A percentile compares a stretch with the other conserved stretches of the same genome.
phyloP scores from a whole-genome alignment of 2,113 vertebrate species.

The Neodon shergylaensis region DNA sequence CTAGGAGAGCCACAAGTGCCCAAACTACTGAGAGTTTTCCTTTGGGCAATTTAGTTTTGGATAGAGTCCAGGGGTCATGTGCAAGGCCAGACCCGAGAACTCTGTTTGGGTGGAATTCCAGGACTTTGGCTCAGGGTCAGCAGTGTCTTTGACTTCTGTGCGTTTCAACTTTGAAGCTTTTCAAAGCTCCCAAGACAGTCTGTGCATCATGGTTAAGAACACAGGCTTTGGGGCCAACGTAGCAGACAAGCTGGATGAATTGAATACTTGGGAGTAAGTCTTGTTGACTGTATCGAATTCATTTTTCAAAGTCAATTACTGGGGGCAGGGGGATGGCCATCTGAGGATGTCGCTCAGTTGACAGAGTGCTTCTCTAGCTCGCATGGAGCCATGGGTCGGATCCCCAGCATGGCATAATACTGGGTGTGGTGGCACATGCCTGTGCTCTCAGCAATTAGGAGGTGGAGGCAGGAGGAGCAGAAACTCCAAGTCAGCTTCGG shows the following conservation, averaged over 20 bases:
- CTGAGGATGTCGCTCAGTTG: background rate
- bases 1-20: background rate
- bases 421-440: background rate
- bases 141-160: background rate
- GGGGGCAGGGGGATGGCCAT: too few relatives aligned
- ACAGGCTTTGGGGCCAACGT: background rate
- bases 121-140: background rate
- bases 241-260: background rate
- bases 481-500: background rate
- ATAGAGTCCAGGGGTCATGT: background rate
- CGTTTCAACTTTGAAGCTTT: background rate
- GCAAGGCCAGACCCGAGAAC: background rate
- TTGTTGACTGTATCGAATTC: constrained; percentile 1
- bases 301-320: background rate
- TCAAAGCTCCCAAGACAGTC: background rate
- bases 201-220: background rate
- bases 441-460: background rate
- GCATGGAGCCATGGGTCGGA: background rate
- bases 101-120: background rate
- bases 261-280: constrained; percentile 13
- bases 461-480: background rate
- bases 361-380: background rate
- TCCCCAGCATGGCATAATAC: background rate
- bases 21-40: background rate
- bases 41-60: background rate